Percentiles rank a stretch among this genome's conserved stretches.
Conservation (phyloP, 2,113 vertebrate genomes). For the Strix aluco region DNA sequence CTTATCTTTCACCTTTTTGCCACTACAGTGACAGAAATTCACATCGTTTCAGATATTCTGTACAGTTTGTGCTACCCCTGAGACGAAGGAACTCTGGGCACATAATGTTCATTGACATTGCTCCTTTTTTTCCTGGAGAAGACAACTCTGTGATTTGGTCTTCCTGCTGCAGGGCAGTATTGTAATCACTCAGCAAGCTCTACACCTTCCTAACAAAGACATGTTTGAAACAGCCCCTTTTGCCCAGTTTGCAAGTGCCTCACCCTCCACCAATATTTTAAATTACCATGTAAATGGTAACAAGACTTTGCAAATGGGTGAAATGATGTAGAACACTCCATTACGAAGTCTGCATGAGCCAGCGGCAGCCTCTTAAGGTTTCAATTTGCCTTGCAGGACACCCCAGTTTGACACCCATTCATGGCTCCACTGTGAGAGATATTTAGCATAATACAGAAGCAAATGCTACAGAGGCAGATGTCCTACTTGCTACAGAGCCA, state of each 20-base stretch:
- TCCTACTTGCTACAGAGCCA: neutral
- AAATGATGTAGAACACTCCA: constrained; percentile 35
- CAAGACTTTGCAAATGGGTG: neutral
- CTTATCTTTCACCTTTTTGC: neutral
- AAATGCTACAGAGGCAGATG: neutral
- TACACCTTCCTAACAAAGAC: neutral
- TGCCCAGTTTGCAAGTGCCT: neutral
- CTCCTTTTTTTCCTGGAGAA: neutral
- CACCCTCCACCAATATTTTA: neutral
- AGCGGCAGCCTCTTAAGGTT: neutral
- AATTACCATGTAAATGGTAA: neutral
- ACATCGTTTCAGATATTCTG: neutral
- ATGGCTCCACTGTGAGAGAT: neutral
- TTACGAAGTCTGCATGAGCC: neutral
- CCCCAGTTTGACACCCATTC: neutral
- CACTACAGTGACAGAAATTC: neutral
- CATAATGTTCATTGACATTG: neutral
- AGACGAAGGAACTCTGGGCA: rapidly evolving
- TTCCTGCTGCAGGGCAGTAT: neutral
- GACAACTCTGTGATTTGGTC: neutral
- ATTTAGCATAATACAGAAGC: neutral
- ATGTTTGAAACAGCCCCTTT: neutral
- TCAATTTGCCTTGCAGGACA: neutral
- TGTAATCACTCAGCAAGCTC: neutral
- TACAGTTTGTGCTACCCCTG: neutral